Base-by-base conservation (phyloP, 2,888 invertebrate species). In the Orthonychiurus folsomi region DNA sequence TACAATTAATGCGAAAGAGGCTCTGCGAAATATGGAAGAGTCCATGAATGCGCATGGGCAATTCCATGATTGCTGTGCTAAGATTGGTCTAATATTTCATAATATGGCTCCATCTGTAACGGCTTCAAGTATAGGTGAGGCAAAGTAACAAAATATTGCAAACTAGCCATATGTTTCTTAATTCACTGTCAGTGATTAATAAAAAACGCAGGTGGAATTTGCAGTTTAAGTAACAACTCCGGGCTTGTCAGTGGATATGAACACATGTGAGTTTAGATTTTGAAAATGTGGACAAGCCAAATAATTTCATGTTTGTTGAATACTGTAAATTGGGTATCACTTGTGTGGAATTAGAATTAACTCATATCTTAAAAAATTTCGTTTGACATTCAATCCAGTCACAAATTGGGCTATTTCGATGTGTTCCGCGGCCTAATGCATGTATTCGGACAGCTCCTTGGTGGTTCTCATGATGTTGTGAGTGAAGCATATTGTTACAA, bases 191-290 rank as follows among this genome's bases (percentile, higher is more conserved):
- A 9, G 5, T 37, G 37, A 37, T 37, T 27, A n/a, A n/a, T n/a
- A n/a, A n/a, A n/a, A n/a, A n/a, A n/a, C n/a, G n/a, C 27, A 69
- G 68, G 66, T 27, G 69, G 69, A 5, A n/a, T 67, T 12, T 69
- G 69, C 23, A 63, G 61, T 24, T 23, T 15, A 1, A 55, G 56
- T 9, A 21, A 56, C 28, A 70, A 68, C 37, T n/a, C 67, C 0
- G 65, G 59, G 2, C 3, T 70, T 1, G 63, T 68, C n/a, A 63
- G 65, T 48, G 70, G 70, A 1, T 61, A 50, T 52, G 2, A 65
- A 3, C 59, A 66, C 55, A 23, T n/a, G n/a, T n/a, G n/a, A n/a
- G n/a, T n/a, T n/a, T n/a, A n/a, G n/a, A n/a, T n/a, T n/a, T n/a
- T n/a, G n/a, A n/a, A n/a, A n/a, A n/a, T n/a, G n/a, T n/a, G n/a